phyloP scores from a whole-genome alignment of 1,140 invertebrate genomes.

The Camponotus floridanus region DNA sequence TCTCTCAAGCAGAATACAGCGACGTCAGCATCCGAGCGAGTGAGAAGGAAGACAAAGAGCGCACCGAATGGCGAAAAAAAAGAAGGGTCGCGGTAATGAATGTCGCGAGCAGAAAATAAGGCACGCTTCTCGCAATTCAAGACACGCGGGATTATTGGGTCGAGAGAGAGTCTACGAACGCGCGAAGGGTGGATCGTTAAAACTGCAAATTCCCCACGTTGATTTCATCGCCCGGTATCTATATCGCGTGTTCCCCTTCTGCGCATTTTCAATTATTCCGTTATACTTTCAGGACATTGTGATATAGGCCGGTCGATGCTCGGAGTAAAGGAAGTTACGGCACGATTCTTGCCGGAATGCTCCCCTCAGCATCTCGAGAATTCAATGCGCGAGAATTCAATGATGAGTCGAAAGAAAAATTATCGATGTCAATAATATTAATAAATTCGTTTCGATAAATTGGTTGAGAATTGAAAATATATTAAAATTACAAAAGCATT shows the following conservation, averaged over 20 bases:
- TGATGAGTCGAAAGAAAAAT: slow-evolving; percentile 29
- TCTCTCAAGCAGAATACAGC: slow-evolving; percentile 5
- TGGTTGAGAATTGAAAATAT: background rate
- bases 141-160: slow-evolving; percentile 69
- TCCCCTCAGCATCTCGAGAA: slow-evolving; percentile 67
- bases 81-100: slow-evolving; percentile 20
- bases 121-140: slow-evolving; percentile 38
- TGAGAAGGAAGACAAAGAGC: background rate
- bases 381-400: slow-evolving; percentile 71
- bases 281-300: slow-evolving; percentile 70
- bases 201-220: slow-evolving; percentile 52
- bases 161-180: slow-evolving; percentile 61
- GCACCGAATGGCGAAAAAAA: background rate
- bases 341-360: slow-evolving; percentile 60
- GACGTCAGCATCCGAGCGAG: slow-evolving; percentile 29
- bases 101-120: slow-evolving; percentile 51
- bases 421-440: background rate
- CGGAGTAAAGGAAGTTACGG: slow-evolving; percentile 70
- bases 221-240: background rate
- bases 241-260: background rate
- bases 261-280: slow-evolving; percentile 70
- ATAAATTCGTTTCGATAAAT: background rate
- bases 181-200: slow-evolving; percentile 56
- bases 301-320: slow-evolving; percentile 60
- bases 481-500: background rate